phyloP scores from a whole-genome alignment of 2,113 vertebrate genomes.

The Bambusicola thoracicus region DNA sequence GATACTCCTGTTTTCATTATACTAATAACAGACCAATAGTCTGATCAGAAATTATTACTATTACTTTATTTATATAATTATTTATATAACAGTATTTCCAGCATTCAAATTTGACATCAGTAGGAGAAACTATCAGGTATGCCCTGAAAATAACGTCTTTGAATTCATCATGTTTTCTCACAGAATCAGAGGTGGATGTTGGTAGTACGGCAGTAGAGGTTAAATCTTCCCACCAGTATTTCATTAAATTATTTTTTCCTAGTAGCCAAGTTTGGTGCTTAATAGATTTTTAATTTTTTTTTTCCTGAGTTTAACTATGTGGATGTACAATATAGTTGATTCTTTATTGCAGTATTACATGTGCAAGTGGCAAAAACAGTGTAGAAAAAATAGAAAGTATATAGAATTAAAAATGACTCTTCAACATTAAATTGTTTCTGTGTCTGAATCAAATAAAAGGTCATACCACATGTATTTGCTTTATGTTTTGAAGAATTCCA shows the following conservation, averaged over 20 bases:
- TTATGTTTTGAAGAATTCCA: neutral
- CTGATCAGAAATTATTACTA: neutral
- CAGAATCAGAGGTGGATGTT: too few relatives aligned
- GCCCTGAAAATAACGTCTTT: too few relatives aligned
- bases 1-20: neutral
- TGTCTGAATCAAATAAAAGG: neutral
- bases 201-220: too few relatives aligned
- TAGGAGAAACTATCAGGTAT: accelerated
- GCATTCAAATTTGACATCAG: neutral
- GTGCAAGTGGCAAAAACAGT: neutral
- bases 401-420: neutral
- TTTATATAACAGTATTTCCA: neutral
- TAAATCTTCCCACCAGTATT: too few relatives aligned
- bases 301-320: neutral
- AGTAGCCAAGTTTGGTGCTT: neutral
- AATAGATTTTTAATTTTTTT: neutral
- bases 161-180: too few relatives aligned
- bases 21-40: neutral
- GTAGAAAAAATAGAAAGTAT: neutral
- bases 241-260: too few relatives aligned
- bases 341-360: neutral
- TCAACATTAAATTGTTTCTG: neutral
- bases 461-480: neutral
- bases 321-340: neutral
- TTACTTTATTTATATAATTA: neutral